Evolutionary conservation across 2,797 vertebrate species (phyloP), one percentile per base, ranked within the genome.

Genomic region (Ptychobarbus kaznakovi): DNA sequence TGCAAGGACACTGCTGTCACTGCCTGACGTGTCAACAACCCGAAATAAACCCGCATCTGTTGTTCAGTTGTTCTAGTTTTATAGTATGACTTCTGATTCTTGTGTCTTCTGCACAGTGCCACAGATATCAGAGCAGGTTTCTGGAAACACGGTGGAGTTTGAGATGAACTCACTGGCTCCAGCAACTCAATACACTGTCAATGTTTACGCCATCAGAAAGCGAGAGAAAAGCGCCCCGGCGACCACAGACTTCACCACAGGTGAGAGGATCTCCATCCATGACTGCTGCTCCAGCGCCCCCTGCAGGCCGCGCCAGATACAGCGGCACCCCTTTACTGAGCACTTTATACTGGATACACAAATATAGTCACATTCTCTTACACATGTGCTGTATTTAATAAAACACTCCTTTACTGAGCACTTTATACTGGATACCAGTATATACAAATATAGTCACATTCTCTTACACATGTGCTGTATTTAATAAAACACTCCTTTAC

Each of bases 81-180:
- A 66, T 32, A 13, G 25, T n/a, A 28, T 22, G 1, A 22, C n/a
- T 63, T 82, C 15, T 28, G 16, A 42, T 42, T 22, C 10, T 22
- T 76, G 35, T 61, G 10, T 56, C 65, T 68, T 68, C 10, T 78
- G 16, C n/a, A 20, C 90, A 99, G 98, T 91, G 78, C 88, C 95
- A 56, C 94, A 94, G n/a, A 90, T 96, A 61, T 95, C 94, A 1
- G 94, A 96, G 91, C 93, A 91, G 0, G 96, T 99, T 7, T 96
- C 97, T 0, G 97, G 97, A 72, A 97, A 97, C 94, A 96, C 92
- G 0, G 96, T 95, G 83, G 97, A 98, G 90, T 97, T 96, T 0
- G 94, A 97, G 87, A 95, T 99, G 91, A 89, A 89, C 74, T 94
- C 93, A 0, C 95, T 99, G 38, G 91, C 87, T 65, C 97, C 98